phyloP scores from a whole-genome alignment of 2,113 vertebrate genomes.

The Clarias macrocephalus region DNA sequence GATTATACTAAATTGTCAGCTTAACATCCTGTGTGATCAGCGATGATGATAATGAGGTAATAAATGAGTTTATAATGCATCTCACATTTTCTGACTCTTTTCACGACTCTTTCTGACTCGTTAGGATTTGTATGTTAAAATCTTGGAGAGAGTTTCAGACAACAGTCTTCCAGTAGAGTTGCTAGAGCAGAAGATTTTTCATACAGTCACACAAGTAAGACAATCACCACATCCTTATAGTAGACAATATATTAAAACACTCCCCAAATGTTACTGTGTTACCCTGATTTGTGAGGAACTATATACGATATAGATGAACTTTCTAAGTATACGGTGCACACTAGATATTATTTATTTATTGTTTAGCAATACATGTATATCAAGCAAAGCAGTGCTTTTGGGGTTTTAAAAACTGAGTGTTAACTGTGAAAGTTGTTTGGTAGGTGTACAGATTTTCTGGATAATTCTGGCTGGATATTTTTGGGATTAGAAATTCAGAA shows the following conservation, averaged over 20 bases:
- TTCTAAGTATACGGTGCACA: not conserved
- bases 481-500: not conserved
- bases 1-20: not conserved
- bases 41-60: not conserved
- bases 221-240: not conserved
- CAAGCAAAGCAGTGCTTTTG: not conserved
- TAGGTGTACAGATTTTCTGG: not conserved
- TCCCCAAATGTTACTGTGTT: not conserved
- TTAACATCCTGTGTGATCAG: not conserved
- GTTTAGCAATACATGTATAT: not conserved
- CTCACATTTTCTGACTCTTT: not conserved
- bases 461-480: not conserved
- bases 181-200: conserved; percentile 81
- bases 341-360: not conserved
- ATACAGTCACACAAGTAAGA: conserved; percentile 80
- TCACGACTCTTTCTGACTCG: conserved; percentile 26
- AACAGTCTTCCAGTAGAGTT: conserved; percentile 77
- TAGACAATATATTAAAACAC: not conserved
- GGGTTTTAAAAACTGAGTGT: not conserved
- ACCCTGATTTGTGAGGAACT: not conserved
- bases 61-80: not conserved
- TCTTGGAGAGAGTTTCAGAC: conserved; percentile 79
- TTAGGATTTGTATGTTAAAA: conserved; percentile 82
- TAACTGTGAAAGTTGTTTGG: too few species aligned
- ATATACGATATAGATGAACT: not conserved